A percentile compares a stretch with the other conserved stretches of the same genome.
Evolutionary conservation across 2,113 vertebrate genomes (phyloP).

Genomic region (Oceanites oceanicus): DNA sequence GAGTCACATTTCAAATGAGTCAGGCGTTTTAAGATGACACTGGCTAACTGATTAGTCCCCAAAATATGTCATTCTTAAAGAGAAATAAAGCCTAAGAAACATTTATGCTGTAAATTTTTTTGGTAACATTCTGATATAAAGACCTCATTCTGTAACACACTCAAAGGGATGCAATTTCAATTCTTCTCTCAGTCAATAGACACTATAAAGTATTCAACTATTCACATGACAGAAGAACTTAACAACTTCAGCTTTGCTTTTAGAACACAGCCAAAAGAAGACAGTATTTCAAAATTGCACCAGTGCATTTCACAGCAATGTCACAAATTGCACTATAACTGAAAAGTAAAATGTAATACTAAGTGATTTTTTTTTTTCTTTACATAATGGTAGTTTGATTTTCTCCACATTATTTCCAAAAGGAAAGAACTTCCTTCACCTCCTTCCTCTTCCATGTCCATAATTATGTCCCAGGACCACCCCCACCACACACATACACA

Average conservation of each 20-base stretch:
- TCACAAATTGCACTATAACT: not conserved
- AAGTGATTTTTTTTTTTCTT: not conserved
- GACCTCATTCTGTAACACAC: not conserved
- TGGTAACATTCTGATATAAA: not conserved
- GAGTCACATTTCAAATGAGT: slow-evolving; percentile 16
- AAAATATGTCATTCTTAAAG: not conserved
- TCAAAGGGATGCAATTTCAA: not conserved
- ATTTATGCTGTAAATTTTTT: not conserved
- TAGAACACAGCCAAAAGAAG: not conserved
- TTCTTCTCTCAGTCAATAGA: not conserved
- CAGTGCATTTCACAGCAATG: not conserved
- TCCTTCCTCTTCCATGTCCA: not conserved
- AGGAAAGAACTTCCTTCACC: not conserved
- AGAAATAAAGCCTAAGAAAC: not conserved
- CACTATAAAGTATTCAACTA: not conserved
- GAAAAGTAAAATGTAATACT: not conserved
- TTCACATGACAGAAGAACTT: not conserved
- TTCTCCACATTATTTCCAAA: not conserved
- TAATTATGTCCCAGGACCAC: not conserved
- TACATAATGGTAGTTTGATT: not conserved
- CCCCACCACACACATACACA: not conserved
- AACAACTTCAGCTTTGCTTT: not conserved
- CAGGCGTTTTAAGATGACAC: slow-evolving; percentile 24
- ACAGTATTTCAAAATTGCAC: not conserved
- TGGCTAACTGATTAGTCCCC: not conserved